Evolutionary conservation across 2,113 vertebrate genomes (phyloP), one percentile per base, ranked within the genome.

Genomic region (Lepisosteus oculatus): DNA sequence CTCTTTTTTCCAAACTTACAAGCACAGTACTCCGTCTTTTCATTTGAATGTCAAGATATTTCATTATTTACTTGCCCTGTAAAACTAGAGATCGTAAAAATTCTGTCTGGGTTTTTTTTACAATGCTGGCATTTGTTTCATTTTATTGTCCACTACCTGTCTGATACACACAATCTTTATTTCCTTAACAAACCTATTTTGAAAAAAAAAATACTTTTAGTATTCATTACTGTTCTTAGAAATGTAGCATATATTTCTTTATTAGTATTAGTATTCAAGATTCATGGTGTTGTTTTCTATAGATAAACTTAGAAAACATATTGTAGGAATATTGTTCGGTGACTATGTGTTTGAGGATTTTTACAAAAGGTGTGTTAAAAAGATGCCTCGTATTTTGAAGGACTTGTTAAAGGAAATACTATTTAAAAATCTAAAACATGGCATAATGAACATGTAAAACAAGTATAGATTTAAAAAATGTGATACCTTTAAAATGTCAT

Each of bases 51-150:
- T 51, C 56, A 65, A 72, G 51, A 70, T 64, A 65, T 73, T 76
- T 73, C 76, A 75, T 82, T 80, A 80, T 72, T 79, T 78, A 79
- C 66, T 61, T 65, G 62, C 62, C 68, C 76, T 12, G 54, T 70
- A 74, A 75, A 77, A 80, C 44, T 15, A 72, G 73, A 55, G 67
- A 73, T 45, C 67, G 74, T 71, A 68, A 76, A 68, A 69, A 43
- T 59, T 71, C 63, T 73, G 71, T 54, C 56, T 68, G 55, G 43
- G 55, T 7, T 55, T 29, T 29, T 29, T 72, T 65, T 62, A 70
- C 63, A 66, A 68, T 55, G 45, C 43, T 67, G 45, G 66, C 61
- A 59, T 72, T 76, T 72, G 44, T 45, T 57, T 61, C 65, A 67
- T 65, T 72, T 74, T 67, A 59, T 69, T 74, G 54, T 68, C 59